Evolutionary conservation across 1,140 invertebrate genomes (phyloP).

Genomic region (Drosophila pallidifrons): DNA sequence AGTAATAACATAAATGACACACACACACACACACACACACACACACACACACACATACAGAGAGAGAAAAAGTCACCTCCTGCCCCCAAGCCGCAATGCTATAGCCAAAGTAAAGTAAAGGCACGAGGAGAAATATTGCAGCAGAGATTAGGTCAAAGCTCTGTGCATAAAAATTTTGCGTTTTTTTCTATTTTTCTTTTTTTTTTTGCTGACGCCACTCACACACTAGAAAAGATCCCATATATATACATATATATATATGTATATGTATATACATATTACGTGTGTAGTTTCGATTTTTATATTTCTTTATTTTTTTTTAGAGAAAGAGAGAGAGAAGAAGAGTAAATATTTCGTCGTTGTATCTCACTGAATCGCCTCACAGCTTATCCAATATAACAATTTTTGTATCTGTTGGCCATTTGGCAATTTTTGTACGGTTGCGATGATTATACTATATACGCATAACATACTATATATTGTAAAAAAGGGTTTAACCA

Average conservation of each 20-base stretch:
- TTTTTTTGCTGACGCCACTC: constrained; percentile 62
- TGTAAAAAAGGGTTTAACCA: neutral
- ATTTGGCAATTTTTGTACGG: constrained; percentile 57
- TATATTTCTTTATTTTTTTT: constrained; percentile 7
- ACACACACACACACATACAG: constrained; percentile 38
- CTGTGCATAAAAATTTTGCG: constrained; percentile 65
- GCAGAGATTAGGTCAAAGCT: constrained; percentile 81
- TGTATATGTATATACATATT: constrained; percentile 2
- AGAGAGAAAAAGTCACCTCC: constrained; percentile 9
- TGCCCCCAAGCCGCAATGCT: constrained; percentile 3
- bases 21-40: too few species aligned
- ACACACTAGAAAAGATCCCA: constrained; percentile 19
- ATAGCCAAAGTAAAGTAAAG: constrained; percentile 49
- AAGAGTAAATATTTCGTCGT: constrained; percentile 4
- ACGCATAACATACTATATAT: neutral
- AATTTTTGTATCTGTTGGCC: constrained; percentile 23
- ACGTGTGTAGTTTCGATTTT: constrained; percentile 32
- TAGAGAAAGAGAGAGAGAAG: neutral
- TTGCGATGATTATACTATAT: constrained; percentile 3
- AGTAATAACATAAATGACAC: constrained; percentile 79
- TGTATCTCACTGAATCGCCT: constrained; percentile 22
- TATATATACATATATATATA: neutral
- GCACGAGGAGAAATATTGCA: constrained; percentile 77
- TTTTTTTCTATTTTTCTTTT: constrained; percentile 28
- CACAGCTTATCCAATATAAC: constrained; percentile 52